Percentiles rank a stretch among this genome's conserved stretches.
Evolutionary conservation across 2,797 vertebrate genomes (phyloP).

Genomic region (Percopsis omiscomaycus): DNA sequence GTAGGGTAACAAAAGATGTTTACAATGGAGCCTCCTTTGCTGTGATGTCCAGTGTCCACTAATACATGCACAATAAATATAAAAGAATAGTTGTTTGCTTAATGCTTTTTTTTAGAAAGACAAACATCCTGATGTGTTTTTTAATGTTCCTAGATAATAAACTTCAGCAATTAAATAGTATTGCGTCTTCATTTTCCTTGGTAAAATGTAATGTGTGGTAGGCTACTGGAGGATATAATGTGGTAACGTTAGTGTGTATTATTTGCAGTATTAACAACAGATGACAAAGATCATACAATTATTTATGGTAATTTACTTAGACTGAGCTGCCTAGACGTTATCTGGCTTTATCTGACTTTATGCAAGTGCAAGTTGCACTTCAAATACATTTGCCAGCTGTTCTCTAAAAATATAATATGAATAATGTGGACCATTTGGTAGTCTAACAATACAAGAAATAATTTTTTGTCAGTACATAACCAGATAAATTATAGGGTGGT

Average conservation of each 20-base stretch:
- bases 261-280: slow-evolving; percentile 15
- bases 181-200: neutral
- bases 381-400: too few species aligned
- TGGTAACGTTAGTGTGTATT: neutral
- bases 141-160: neutral
- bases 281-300: slow-evolving; percentile 21
- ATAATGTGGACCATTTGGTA: too few species aligned
- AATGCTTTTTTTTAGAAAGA: slow-evolving; percentile 3
- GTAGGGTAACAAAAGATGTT: slow-evolving; percentile 65
- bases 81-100: slow-evolving; percentile 10
- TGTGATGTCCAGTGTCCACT: slow-evolving; percentile 16
- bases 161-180: neutral
- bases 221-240: neutral
- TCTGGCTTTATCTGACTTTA: too few species aligned
- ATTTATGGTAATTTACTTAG: slow-evolving; percentile 52
- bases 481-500: too few species aligned
- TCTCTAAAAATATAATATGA: too few species aligned
- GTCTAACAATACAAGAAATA: too few species aligned
- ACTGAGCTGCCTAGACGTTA: too few species aligned
- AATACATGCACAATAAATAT: slow-evolving; percentile 1
- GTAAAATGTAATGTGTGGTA: slow-evolving; percentile 7
- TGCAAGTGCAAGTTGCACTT: too few species aligned
- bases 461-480: too few species aligned
- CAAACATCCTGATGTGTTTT: neutral
- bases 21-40: slow-evolving; percentile 49